These are phyloP conservation scores for Plodia interpunctella DNA, from an alignment of 1,140 invertebrate genomes.

Conservation along the genomic window DNA sequence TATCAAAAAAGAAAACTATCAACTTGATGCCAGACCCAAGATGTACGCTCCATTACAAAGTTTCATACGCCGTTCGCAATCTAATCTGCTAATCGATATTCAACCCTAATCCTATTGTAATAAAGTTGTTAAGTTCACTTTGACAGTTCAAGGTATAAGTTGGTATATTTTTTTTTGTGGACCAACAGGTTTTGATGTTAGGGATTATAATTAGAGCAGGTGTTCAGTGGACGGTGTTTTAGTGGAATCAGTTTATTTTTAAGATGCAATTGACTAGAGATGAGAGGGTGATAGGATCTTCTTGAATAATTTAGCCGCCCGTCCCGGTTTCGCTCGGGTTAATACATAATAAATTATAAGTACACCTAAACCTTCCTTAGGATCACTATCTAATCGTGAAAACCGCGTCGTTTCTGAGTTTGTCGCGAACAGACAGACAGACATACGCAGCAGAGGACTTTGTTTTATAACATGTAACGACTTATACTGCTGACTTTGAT, in stretches of 20 bases:
- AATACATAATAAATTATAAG: no score
- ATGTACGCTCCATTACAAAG: constrained; percentile 12
- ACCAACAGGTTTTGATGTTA: constrained; percentile 45
- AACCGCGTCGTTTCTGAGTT: no score
- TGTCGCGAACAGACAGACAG: no score
- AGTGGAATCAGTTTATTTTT: constrained; percentile 26
- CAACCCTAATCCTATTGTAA: constrained; percentile 16
- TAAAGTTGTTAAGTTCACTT: not conserved
- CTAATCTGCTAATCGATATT: constrained; percentile 20
- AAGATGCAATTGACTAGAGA: not conserved
- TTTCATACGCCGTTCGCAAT: constrained; percentile 5
- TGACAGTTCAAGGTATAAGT: not conserved
- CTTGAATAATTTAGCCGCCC: no score
- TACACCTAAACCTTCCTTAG: no score
- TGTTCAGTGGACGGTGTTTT: constrained; percentile 40
- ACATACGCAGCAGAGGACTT: no score
- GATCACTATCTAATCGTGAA: no score
- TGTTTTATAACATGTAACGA: no score
- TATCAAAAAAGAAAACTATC: constrained; percentile 42
- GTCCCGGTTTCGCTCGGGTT: no score
- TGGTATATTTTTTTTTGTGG: constrained; percentile 19
- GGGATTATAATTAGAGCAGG: constrained; percentile 61
- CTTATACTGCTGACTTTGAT: no score
- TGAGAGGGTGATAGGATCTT: constrained; percentile 1
- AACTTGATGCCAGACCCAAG: constrained; percentile 23